Conservation (phyloP, 2,113 vertebrate species). For the Hippocampus zosterae region DNA sequence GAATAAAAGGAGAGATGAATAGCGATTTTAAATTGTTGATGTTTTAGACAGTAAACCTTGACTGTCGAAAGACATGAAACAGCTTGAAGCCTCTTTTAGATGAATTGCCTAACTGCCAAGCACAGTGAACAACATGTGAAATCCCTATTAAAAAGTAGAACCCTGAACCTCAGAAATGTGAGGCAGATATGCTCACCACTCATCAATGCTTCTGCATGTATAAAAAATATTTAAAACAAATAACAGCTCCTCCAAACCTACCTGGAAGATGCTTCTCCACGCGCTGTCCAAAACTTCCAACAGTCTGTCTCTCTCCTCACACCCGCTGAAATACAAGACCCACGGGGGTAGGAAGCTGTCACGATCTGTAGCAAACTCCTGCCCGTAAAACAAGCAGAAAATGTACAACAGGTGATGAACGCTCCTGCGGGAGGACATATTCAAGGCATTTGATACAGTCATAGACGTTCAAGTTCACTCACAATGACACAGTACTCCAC, state of each 20-base stretch:
- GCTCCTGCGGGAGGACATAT: neutral
- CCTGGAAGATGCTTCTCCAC: slow-evolving; percentile 87
- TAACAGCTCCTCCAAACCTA: slow-evolving; percentile 34
- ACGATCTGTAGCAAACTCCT: slow-evolving; percentile 88
- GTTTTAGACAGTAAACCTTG: too few relatives aligned
- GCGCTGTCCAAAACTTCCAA: slow-evolving; percentile 67
- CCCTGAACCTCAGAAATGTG: too few relatives aligned
- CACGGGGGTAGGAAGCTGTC: slow-evolving; percentile 82
- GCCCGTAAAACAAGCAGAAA: slow-evolving; percentile 8
- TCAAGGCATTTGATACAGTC: neutral
- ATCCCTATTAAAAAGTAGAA: too few relatives aligned
- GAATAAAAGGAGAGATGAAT: too few relatives aligned
- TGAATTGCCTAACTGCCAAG: too few relatives aligned
- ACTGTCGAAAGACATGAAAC: too few relatives aligned
- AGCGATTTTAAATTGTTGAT: too few relatives aligned
- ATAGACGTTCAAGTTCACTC: slow-evolving; percentile 45
- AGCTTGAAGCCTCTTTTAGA: too few relatives aligned
- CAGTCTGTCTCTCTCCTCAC: slow-evolving; percentile 85
- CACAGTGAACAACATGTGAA: too few relatives aligned
- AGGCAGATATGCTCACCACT: too few relatives aligned
- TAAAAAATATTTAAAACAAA: neutral
- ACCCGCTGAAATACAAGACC: slow-evolving; percentile 91
- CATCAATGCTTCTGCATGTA: neutral
- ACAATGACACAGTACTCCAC: slow-evolving; percentile 92
- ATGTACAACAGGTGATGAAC: neutral